Evolutionary conservation across 2,113 vertebrate species (phyloP), one percentile per base, ranked within the genome.

Genomic region (Montifringilla adamsi): DNA sequence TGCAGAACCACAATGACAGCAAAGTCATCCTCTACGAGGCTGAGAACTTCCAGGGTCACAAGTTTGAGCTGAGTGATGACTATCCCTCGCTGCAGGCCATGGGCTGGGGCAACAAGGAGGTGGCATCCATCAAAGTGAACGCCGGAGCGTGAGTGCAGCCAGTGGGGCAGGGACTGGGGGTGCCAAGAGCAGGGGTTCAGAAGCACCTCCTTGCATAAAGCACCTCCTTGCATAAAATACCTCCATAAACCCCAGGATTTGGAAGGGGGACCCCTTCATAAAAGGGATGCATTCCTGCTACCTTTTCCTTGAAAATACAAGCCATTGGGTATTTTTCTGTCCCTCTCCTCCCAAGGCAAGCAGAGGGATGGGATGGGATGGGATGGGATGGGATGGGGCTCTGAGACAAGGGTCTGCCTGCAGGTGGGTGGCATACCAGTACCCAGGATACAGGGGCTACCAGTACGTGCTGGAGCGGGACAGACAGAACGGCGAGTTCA

Each of bases 401-500:
- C 95, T 95, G 52, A 94, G 44, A 11, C 49, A 66, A 50, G 20
- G 47, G 3, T 72, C 37, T 95, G 35, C 70, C 69, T 88, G 60
- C 97, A 99, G 99, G 95, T 99, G 99, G 99, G 99, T 99, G 84
- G 99, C 98, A 80, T 99, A 99, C 97, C 99, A 99, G 98, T 99
- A 99, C 96, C 99, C 99, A 0, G 99, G 99, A 94, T 99, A 99
- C 98, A 98, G 99, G 94, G 99, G 99, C 74, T 99, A 99, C 98
- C 99, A 99, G 97, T 99, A 99, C 53, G 98, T 99, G 96, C 96
- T 99, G 98, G 99, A 99, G 98, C 97, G 98, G 94, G 99, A 99
- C 98, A 98, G 98, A 95, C 99, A 98, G 97, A 98, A 98, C 41
- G 99, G 99, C 70, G 99, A 99, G 97, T 99, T 98, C 98, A 98